Percentiles rank a stretch among this genome's conserved stretches.
phyloP scores from a whole-genome alignment of 2,797 vertebrate genomes.

The Erethizon dorsatum region DNA sequence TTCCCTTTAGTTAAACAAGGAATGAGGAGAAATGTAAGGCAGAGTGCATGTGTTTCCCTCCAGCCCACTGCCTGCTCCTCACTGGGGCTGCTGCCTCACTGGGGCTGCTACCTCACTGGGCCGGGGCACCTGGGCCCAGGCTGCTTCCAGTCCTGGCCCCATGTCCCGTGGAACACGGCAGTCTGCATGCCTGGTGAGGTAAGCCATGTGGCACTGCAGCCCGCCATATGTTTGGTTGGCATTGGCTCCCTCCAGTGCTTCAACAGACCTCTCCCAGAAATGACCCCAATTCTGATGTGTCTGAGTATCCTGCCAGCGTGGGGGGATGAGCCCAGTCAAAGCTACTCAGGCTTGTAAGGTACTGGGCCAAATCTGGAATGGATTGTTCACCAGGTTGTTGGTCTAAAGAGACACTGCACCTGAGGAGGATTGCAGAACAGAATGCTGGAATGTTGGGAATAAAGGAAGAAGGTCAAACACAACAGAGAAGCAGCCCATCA shows the following conservation, averaged over 20 bases:
- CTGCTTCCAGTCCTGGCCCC: neutral
- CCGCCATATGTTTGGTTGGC: neutral
- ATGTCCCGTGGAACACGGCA: neutral
- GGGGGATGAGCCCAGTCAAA: neutral
- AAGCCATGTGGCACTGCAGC: neutral
- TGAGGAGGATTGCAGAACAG: neutral
- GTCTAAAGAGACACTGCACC: neutral
- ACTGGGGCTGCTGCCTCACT: neutral
- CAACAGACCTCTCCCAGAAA: neutral
- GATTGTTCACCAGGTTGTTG: neutral
- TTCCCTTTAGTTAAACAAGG: neutral
- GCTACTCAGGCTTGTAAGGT: neutral
- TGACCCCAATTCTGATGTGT: neutral
- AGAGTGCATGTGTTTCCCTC: neutral
- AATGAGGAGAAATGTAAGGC: neutral
- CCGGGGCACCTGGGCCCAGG: fast-evolving
- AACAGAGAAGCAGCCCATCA: neutral
- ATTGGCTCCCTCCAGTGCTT: neutral
- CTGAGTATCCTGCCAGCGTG: neutral
- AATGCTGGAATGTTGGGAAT: neutral
- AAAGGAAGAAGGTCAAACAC: neutral
- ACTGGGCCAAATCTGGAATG: neutral
- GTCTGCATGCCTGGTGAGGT: neutral
- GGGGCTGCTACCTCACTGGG: neutral
- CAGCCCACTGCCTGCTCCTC: neutral